Base-by-base conservation (phyloP, 2,888 invertebrate genomes). In the Slavum lentiscoides region DNA sequence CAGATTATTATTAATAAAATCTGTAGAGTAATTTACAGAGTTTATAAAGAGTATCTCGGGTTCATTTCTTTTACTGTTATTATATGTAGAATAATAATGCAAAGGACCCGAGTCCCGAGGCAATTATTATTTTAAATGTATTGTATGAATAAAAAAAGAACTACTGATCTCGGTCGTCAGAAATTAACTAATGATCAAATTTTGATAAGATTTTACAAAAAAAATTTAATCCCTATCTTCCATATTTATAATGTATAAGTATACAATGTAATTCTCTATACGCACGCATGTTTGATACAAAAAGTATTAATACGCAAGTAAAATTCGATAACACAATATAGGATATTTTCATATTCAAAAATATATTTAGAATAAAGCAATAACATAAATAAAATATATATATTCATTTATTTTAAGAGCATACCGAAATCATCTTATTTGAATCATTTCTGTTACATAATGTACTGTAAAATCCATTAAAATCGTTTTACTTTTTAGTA, bases 81-180 rank as follows among this genome's bases (percentile, higher is more conserved):
- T 74, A 37, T 74, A 37, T 53, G 37, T 64, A n/a, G 64, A 74
- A 74, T 62, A 62, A 53, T 64, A 53, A 53, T 30, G 62, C 15
- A 37, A 74, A 64, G 1, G 17, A 53, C n/a, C 37, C 15, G 8
- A 2, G 17, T 37, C n/a, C 37, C 15, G 8, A 2, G 15, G 9
- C 37, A 74, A 74, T 64, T 74, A 74, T 21, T 30, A 74, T 64
- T 74, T 74, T 43, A 23, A 53, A 74, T 74, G 64, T 64, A 64
- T 64, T 5, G 62, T 30, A 62, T 53, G 17, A 73, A 73, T 61
- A 73, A 21, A 55, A 39, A 72, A 72, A 70, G 58, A 15, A 21
- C 13, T 23, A 37, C 30, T 21, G 21, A 59, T 4, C 21, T 15
- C 17, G 15, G 39, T 59, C 17, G 39, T 59, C 58, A 58, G 17